Conservation (phyloP, 2,113 vertebrate genomes). For the Salvelinus fontinalis region DNA sequence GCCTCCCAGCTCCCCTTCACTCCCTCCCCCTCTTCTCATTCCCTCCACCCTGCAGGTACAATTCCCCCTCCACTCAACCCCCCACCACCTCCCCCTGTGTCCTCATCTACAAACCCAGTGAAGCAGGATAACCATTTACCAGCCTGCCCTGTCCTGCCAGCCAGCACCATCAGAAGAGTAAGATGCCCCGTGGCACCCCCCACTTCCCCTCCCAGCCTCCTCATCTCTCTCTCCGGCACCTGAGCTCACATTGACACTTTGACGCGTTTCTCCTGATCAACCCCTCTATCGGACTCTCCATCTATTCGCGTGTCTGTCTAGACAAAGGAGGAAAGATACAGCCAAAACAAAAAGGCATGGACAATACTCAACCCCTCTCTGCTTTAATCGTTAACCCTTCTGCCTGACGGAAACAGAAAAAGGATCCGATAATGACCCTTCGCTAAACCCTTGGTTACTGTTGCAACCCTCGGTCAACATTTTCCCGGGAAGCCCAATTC, state of each 20-base stretch:
- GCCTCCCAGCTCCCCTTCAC: no score
- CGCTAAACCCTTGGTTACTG: no score
- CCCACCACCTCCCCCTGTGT: not conserved
- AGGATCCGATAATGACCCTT: not conserved
- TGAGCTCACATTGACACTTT: not conserved
- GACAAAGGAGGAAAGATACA: no score
- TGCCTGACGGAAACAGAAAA: not conserved
- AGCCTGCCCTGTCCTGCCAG: not conserved
- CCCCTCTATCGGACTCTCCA: not conserved
- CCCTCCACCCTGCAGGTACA: slow-evolving; percentile 18
- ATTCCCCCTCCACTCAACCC: not conserved
- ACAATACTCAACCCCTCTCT: not conserved
- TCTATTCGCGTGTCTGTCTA: not conserved
- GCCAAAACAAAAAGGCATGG: not conserved
- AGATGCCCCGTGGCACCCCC: not conserved
- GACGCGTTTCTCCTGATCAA: not conserved
- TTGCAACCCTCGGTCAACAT: no score
- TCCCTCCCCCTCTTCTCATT: not conserved
- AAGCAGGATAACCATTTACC: slow-evolving; percentile 1
- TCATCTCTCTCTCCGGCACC: not conserved
- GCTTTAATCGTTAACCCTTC: not conserved
- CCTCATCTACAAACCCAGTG: slow-evolving; percentile 5
- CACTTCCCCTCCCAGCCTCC: not conserved
- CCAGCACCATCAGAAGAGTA: not conserved
- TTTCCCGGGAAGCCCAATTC: no score